These are phyloP conservation scores for Dromius quadrimaculatus DNA, from an alignment of 2,888 invertebrate genomes.

Conservation along the genomic window DNA sequence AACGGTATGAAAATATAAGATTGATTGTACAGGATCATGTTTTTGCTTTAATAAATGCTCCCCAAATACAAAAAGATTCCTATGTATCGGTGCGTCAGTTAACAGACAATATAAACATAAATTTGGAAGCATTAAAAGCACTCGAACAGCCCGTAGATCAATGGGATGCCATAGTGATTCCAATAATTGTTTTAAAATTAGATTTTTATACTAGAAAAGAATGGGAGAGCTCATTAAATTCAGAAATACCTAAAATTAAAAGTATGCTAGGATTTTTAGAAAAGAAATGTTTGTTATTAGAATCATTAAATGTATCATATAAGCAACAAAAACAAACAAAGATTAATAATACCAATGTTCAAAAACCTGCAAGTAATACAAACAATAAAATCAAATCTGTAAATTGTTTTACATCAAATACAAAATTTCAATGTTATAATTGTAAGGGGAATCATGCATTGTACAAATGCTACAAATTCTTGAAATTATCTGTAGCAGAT, in stretches of 20 bases:
- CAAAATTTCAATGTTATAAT: constrained; percentile 14
- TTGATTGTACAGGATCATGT: constrained; percentile 53
- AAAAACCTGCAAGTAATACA: neutral
- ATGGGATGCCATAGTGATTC: constrained; percentile 56
- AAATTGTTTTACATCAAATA: neutral
- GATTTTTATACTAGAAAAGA: constrained; percentile 55
- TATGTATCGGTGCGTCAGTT: constrained; percentile 18
- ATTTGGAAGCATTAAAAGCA: constrained; percentile 28
- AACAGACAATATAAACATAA: constrained; percentile 27
- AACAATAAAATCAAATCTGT: neutral
- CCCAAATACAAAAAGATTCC: constrained; percentile 20
- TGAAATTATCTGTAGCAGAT: constrained; percentile 16
- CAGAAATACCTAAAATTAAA: constrained; percentile 19
- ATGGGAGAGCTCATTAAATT: constrained; percentile 54
- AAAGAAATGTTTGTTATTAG: constrained; percentile 6
- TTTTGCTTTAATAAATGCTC: constrained; percentile 49
- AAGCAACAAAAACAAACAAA: constrained; percentile 1
- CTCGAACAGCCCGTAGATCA: constrained; percentile 54
- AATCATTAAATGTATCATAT: constrained; percentile 5
- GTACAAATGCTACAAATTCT: constrained; percentile 38
- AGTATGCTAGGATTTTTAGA: constrained; percentile 31
- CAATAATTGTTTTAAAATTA: constrained; percentile 56
- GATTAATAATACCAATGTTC: neutral
- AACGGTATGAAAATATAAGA: constrained; percentile 54
- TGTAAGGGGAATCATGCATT: constrained; percentile 42